Conservation (phyloP, 2,888 invertebrate genomes). For the Pristionchus maxplancki region DNA sequence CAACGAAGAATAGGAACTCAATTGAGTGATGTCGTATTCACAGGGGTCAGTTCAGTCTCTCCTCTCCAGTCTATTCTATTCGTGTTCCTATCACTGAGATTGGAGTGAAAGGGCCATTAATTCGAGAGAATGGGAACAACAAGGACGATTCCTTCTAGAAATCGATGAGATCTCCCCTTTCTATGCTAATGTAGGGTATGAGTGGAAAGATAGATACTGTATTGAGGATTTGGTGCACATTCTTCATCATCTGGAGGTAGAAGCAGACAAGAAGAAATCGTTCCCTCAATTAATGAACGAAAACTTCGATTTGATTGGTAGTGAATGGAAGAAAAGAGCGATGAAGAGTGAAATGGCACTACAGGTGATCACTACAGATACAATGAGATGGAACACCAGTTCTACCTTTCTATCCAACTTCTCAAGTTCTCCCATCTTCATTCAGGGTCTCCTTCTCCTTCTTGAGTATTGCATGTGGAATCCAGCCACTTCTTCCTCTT, state of each 20-base stretch:
- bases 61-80: not conserved
- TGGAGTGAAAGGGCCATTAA: slow-evolving; percentile 30
- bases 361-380: slow-evolving; percentile 1
- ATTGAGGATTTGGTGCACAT: slow-evolving; percentile 48
- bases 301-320: slow-evolving; percentile 23
- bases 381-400: too few relatives aligned
- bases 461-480: slow-evolving; percentile 72
- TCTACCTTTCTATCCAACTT: not conserved
- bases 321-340: slow-evolving; percentile 51
- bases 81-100: slow-evolving; percentile 27
- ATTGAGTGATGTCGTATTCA: slow-evolving; percentile 25
- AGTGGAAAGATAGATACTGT: not conserved
- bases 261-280: slow-evolving; percentile 21
- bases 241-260: slow-evolving; percentile 39
- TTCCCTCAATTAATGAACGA: slow-evolving; percentile 43
- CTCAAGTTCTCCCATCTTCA: slow-evolving; percentile 47
- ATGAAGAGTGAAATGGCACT: slow-evolving; percentile 49
- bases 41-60: not conserved
- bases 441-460: slow-evolving; percentile 69
- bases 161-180: not conserved
- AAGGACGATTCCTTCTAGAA: slow-evolving; percentile 2
- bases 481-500: slow-evolving; percentile 67
- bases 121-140: slow-evolving; percentile 42
- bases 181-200: not conserved
- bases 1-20: slow-evolving; percentile 41